Conservation (phyloP, 2,113 vertebrate genomes). For the Labrus mixtus region DNA sequence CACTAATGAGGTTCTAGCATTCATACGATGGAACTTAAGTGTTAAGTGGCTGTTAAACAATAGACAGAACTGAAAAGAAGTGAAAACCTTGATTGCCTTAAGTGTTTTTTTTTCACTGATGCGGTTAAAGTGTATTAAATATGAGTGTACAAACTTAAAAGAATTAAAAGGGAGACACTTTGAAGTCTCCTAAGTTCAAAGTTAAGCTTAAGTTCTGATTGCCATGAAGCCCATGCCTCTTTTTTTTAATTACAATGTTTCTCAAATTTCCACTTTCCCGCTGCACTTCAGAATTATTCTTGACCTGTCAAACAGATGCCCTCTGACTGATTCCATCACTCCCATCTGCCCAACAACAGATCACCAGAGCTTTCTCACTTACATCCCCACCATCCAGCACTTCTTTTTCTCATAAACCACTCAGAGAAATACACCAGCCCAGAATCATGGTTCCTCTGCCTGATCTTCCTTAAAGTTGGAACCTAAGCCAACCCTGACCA, state of each 20-base stretch:
- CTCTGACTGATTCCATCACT: not conserved
- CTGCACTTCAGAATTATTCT: not conserved
- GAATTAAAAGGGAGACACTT: not conserved
- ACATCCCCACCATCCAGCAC: too few species aligned
- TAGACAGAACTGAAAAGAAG: constrained; percentile 16
- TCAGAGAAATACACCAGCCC: too few species aligned
- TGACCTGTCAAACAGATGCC: not conserved
- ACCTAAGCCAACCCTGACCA: too few species aligned
- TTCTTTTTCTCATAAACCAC: too few species aligned
- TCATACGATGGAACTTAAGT: constrained; percentile 34
- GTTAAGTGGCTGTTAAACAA: constrained; percentile 51
- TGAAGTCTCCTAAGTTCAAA: too few species aligned
- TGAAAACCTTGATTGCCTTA: constrained; percentile 26
- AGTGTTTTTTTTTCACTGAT: constrained; percentile 13
- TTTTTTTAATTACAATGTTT: not conserved
- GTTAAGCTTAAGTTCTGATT: not conserved
- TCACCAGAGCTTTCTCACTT: too few species aligned
- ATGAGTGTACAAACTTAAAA: not conserved
- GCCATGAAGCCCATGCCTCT: not conserved
- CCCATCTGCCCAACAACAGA: too few species aligned
- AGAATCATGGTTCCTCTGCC: too few species aligned
- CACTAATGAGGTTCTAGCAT: constrained; percentile 36
- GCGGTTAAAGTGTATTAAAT: constrained; percentile 2
- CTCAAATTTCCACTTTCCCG: too few species aligned
- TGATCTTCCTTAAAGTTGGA: too few species aligned